A percentile compares a stretch with the other conserved stretches of the same genome.
Evolutionary conservation across 2,888 invertebrate genomes (phyloP).

Genomic region (Dyspetes luteomarginatus): DNA sequence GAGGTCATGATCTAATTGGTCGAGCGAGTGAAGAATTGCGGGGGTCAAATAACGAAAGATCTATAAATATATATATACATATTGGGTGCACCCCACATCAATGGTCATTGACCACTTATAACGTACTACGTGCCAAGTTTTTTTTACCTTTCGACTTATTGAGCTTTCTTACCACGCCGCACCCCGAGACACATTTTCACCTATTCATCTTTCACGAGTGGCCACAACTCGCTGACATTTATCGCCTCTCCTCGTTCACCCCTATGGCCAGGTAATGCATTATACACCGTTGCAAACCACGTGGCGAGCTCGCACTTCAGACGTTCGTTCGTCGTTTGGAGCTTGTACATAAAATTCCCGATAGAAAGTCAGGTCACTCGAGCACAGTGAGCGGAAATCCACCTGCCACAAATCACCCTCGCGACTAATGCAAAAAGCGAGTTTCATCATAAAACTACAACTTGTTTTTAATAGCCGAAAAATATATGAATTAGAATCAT

Average conservation of each 20-base stretch:
- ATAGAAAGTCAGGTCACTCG: slow-evolving; percentile 26
- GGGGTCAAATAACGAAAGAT: neutral
- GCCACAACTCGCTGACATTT: slow-evolving; percentile 53
- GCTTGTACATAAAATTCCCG: neutral
- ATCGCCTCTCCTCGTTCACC: slow-evolving; percentile 25
- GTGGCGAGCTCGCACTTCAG: slow-evolving; percentile 23
- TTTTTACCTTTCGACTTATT: neutral
- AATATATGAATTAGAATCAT: no score
- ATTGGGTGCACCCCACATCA: neutral
- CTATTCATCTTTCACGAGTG: slow-evolving; percentile 58
- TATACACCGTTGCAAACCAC: slow-evolving; percentile 30
- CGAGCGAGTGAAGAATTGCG: neutral
- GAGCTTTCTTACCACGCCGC: slow-evolving; percentile 9
- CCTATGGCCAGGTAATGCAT: slow-evolving; percentile 47
- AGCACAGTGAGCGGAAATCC: neutral
- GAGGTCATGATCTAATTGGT: neutral
- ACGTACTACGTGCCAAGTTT: neutral
- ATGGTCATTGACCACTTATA: slow-evolving; percentile 4
- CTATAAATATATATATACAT: no score
- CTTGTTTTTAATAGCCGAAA: no score
- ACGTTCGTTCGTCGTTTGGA: slow-evolving; percentile 23
- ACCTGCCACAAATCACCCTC: neutral
- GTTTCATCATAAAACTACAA: no score
- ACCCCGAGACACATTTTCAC: slow-evolving; percentile 29
- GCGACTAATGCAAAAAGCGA: neutral